phyloP scores from a whole-genome alignment of 2,888 invertebrate genomes.

The Epinotia demarniana region DNA sequence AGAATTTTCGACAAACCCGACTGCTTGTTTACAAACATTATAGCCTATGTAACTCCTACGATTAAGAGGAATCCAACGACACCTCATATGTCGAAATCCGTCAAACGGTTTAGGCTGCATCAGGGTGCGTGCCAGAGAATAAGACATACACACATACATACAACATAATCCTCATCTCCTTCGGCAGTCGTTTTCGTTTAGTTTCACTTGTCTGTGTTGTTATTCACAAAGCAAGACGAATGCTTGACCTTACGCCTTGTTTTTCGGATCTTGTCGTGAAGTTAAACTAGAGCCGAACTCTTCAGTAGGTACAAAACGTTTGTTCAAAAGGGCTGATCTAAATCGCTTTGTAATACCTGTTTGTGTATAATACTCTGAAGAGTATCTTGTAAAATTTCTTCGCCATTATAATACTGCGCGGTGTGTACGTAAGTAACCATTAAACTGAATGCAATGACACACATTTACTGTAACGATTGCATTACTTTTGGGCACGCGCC shows the following conservation, averaged over 20 bases:
- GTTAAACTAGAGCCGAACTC: neutral
- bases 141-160: too few relatives aligned
- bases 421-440: neutral
- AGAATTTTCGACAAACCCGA: too few relatives aligned
- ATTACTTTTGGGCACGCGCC: constrained; percentile 51
- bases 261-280: neutral
- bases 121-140: too few relatives aligned
- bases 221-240: neutral
- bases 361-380: too few relatives aligned
- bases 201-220: neutral
- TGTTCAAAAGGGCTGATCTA: neutral
- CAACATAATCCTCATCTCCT: too few relatives aligned
- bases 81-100: too few relatives aligned
- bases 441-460: constrained; percentile 42
- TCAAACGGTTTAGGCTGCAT: too few relatives aligned
- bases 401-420: neutral
- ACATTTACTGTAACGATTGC: constrained; percentile 43
- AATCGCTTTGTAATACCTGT: too few relatives aligned
- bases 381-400: neutral
- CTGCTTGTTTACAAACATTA: too few relatives aligned
- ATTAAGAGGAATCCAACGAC: too few relatives aligned
- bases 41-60: too few relatives aligned
- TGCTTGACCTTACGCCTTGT: neutral
- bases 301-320: neutral
- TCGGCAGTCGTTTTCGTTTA: too few relatives aligned